Base-by-base conservation (phyloP, 2,797 vertebrate species). In the Microhierax caerulescens region DNA sequence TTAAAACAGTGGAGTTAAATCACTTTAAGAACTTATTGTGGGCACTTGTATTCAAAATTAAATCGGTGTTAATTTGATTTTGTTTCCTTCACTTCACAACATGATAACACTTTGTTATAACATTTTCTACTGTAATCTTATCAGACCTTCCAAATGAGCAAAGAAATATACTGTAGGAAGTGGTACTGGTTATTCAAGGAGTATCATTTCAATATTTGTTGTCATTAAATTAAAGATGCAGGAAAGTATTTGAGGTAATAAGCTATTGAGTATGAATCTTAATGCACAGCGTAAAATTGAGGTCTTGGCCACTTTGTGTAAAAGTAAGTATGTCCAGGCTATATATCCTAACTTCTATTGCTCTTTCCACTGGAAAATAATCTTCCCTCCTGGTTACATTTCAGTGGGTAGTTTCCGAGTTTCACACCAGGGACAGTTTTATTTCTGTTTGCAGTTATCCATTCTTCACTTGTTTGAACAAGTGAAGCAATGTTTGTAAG, bases 281-380 rank as follows among this genome's bases (percentile, higher is more conserved):
- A 88, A 85, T 85, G 34, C 41, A 74, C 81, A 68, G 86, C 60
- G 24, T 91, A 69, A 95, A 95, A 95, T 79, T 93, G 75, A 93
- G 79, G 86, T 93, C 80, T 87, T 93, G 91, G 95, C 63, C 69
- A 81, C 36, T 63, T 94, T 91, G 39, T 51, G 24, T 60, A 69
- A 67, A 73, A 56, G 64, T 23, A 73, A 56, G 64, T 23, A 41
- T 37, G 50, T 60, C 32, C n/a, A 48, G 47, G 45, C 15, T 48
- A 1, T 75, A 32, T 54, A 39, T 91, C 32, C 7, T 4, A 50
- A 15, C 12, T 25, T 9, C 28, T 79, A 8, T 59, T 73, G 39
- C 43, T 59, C 4, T 61, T 89, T 69, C 73, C 45, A n/a, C 34
- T 28, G 65, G 14, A 88, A 61, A 92, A 56, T 12, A 73, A 21